Evolutionary conservation across 2,113 vertebrate species (phyloP).

Genomic region (Tetraodon nigroviridis): DNA sequence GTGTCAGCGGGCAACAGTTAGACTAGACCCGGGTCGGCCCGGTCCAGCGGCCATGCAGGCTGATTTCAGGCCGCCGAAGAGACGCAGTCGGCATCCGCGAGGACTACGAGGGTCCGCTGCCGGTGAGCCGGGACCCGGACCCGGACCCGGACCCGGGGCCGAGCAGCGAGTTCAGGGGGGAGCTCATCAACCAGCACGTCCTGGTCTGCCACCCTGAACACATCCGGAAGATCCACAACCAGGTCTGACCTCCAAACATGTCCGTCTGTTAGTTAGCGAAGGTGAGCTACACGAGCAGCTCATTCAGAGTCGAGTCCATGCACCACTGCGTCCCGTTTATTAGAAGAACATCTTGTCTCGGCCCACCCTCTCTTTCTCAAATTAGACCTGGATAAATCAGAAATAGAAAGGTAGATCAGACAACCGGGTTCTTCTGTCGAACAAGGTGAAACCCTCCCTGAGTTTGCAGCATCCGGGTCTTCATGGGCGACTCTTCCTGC

Average conservation of each 20-base stretch:
- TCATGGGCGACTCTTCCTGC: slow-evolving; percentile 4
- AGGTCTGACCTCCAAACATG: not conserved
- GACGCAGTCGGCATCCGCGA: slow-evolving; percentile 79
- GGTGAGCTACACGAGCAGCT: too few species aligned
- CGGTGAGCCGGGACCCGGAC: slow-evolving; percentile 32
- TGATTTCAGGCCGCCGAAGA: slow-evolving; percentile 80
- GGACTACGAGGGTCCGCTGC: slow-evolving; percentile 77
- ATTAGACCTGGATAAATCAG: too few species aligned
- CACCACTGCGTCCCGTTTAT: too few species aligned
- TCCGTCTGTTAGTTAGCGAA: too few species aligned
- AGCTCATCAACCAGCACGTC: slow-evolving; percentile 81
- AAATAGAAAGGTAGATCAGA: too few species aligned
- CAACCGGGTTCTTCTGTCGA: too few species aligned
- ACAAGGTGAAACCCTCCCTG: too few species aligned
- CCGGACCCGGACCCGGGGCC: slow-evolving; percentile 32
- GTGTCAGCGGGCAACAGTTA: not conserved
- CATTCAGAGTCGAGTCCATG: too few species aligned
- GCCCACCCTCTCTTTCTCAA: too few species aligned
- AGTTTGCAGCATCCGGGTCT: not conserved
- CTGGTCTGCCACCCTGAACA: slow-evolving; percentile 78
- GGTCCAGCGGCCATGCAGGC: slow-evolving; percentile 60
- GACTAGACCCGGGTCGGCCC: not conserved
- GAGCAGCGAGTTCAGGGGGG: slow-evolving; percentile 67
- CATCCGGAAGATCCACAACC: slow-evolving; percentile 76
- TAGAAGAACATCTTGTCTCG: too few species aligned